phyloP scores from a whole-genome alignment of 2,797 vertebrate genomes.

The Triplophysa yarkandensis region DNA sequence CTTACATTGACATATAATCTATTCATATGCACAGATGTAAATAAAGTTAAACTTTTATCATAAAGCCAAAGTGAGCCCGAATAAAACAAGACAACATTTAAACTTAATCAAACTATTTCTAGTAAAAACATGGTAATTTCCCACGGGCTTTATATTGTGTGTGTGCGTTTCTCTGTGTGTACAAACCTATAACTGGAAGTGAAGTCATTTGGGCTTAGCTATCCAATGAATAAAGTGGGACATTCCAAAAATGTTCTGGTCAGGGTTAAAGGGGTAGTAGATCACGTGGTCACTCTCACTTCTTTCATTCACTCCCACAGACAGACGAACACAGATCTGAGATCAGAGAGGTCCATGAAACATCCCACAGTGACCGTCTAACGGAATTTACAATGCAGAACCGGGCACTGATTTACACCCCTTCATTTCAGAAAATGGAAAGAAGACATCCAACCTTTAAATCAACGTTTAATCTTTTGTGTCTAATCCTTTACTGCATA shows the following conservation, averaged over 20 bases:
- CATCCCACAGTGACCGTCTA: not conserved
- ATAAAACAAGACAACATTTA: too few species aligned
- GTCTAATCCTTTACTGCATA: constrained; percentile 10
- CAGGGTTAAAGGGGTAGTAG: not conserved
- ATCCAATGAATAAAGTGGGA: not conserved
- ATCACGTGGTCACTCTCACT: constrained; percentile 20
- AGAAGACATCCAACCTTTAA: constrained; percentile 59
- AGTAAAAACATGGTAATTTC: not conserved
- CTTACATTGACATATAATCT: too few species aligned
- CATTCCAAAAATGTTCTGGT: not conserved
- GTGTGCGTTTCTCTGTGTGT: not conserved
- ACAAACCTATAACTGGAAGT: not conserved
- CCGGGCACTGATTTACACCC: too few species aligned
- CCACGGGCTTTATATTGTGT: not conserved
- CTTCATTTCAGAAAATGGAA: constrained; percentile 24
- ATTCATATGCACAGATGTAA: too few species aligned
- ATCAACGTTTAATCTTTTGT: constrained; percentile 51
- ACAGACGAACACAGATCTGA: not conserved
- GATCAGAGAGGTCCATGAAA: not conserved
- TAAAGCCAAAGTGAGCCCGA: too few species aligned
- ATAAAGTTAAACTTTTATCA: too few species aligned
- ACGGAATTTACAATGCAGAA: constrained; percentile 20
- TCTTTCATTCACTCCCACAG: not conserved
- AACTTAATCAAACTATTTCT: not conserved
- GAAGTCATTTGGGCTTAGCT: not conserved